phyloP scores from a whole-genome alignment of 2,113 vertebrate genomes.

The Circaetus cinerascens region DNA sequence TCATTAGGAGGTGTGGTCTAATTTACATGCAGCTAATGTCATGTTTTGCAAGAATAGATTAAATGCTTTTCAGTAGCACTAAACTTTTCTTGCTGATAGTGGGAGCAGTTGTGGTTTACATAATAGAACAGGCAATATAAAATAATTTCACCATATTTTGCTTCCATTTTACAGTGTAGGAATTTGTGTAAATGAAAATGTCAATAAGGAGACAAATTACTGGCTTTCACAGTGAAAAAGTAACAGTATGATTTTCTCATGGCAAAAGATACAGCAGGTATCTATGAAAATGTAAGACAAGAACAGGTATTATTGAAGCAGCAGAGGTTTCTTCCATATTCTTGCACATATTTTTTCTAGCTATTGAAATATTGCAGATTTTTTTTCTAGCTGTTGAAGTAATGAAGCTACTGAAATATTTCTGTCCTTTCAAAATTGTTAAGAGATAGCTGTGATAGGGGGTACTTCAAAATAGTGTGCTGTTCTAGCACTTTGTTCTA shows the following conservation, averaged over 20 bases:
- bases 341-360: not conserved
- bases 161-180: not conserved
- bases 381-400: not conserved
- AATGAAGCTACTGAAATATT: not conserved
- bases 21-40: not conserved
- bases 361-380: not conserved
- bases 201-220: not conserved
- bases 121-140: not conserved
- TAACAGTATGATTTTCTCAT: not conserved
- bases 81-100: constrained; percentile 12
- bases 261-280: not conserved
- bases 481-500: not conserved
- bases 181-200: not conserved
- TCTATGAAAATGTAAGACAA: not conserved
- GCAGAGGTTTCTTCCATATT: not conserved
- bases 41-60: not conserved
- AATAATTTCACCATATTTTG: not conserved
- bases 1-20: not conserved
- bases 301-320: not conserved
- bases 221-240: constrained; percentile 7
- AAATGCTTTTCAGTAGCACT: not conserved
- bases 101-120: not conserved
- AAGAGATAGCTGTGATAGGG: not conserved
- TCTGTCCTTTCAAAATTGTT: not conserved
- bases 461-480: not conserved